Percentiles rank a stretch among this genome's conserved stretches.
Evolutionary conservation across 2,113 vertebrate genomes (phyloP).

Genomic region (Phaetusa simplex): DNA sequence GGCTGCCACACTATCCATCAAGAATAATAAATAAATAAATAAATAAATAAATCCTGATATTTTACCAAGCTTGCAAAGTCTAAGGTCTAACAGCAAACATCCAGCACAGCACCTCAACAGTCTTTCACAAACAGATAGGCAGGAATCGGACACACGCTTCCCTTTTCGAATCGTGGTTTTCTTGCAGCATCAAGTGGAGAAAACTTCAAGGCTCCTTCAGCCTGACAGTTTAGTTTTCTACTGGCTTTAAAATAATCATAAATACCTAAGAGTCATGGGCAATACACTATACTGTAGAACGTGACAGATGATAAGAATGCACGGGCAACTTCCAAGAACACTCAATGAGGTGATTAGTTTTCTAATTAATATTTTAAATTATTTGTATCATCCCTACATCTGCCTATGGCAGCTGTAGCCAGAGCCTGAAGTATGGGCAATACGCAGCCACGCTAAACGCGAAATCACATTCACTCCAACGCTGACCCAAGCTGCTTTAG

Average conservation of each 20-base stretch:
- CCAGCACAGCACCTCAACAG: neutral
- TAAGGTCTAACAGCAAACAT: neutral
- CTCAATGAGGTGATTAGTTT: neutral
- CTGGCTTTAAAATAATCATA: neutral
- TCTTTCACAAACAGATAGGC: neutral
- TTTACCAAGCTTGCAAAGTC: neutral
- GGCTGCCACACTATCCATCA: neutral
- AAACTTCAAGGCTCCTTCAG: neutral
- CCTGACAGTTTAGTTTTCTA: neutral
- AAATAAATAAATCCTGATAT: neutral
- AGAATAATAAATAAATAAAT: too few species aligned
- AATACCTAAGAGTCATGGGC: neutral
- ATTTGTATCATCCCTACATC: neutral
- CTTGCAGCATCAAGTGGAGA: neutral
- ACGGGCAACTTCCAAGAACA: neutral
- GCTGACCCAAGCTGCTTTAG: neutral
- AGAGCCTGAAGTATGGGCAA: neutral
- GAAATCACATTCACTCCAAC: neutral
- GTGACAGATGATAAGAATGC: accelerated
- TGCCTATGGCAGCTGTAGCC: neutral
- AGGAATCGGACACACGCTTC: neutral
- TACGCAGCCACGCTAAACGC: neutral
- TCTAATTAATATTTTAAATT: neutral
- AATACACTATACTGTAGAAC: neutral
- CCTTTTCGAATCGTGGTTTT: neutral